phyloP scores from a whole-genome alignment of 2,888 invertebrate species.

The Rambutsinella grinnellia region DNA sequence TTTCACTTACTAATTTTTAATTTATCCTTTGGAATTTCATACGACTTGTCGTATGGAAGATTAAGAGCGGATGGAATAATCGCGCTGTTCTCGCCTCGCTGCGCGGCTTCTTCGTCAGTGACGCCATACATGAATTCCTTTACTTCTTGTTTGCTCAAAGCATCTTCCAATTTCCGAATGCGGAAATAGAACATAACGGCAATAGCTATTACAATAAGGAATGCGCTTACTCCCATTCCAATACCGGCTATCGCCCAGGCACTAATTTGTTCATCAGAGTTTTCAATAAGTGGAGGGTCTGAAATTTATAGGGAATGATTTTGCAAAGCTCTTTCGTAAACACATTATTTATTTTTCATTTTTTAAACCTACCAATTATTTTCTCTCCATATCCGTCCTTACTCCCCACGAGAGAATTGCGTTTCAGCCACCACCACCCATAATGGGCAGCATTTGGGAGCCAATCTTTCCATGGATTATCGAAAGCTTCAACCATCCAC shows the following conservation, averaged over 20 bases:
- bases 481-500: constrained; percentile 54
- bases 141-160: constrained; percentile 26
- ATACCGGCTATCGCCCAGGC: too few species aligned
- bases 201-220: constrained; percentile 1
- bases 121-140: constrained; percentile 39
- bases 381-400: constrained; percentile 46
- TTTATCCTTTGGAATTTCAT: constrained; percentile 41
- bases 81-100: not conserved
- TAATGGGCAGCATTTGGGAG: constrained; percentile 22
- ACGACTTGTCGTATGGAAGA: constrained; percentile 49
- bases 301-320: too few species aligned
- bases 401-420: constrained; percentile 5
- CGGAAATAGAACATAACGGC: not conserved
- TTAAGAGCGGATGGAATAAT: constrained; percentile 13
- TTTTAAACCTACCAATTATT: constrained; percentile 30
- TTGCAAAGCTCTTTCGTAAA: too few species aligned
- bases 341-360: too few species aligned
- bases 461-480: constrained; percentile 49
- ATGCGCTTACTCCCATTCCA: not conserved
- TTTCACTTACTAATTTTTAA: constrained; percentile 37
- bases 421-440: constrained; percentile 55
- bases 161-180: constrained; percentile 19
- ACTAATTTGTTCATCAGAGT: too few species aligned
- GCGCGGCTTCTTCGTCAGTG: not conserved
- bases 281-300: too few species aligned